A percentile compares a stretch with the other conserved stretches of the same genome.
phyloP scores from a whole-genome alignment of 2,113 vertebrate genomes.

The Beaufortia kweichowensis region DNA sequence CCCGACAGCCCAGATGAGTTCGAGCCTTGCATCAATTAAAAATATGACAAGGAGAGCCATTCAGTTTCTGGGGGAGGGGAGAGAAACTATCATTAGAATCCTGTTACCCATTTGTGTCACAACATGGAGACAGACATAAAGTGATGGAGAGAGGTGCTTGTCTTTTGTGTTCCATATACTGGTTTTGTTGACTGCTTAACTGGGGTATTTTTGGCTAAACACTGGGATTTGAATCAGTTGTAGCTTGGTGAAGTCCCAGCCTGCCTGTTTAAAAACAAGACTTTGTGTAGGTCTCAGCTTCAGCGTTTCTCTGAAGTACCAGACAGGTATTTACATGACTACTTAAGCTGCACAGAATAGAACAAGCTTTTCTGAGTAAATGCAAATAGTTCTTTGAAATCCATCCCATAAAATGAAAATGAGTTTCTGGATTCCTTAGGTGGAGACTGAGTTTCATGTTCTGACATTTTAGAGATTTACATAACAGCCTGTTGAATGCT shows the following conservation, averaged over 20 bases:
- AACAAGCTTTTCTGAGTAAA: background rate
- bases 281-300: slow-evolving; percentile 39
- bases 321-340: slow-evolving; percentile 16
- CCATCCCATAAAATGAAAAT: slow-evolving; percentile 37
- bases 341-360: slow-evolving; percentile 10
- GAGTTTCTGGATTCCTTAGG: slow-evolving; percentile 17
- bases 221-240: slow-evolving; percentile 70
- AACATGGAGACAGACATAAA: slow-evolving; percentile 83
- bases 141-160: slow-evolving; percentile 61
- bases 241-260: slow-evolving; percentile 47
- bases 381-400: slow-evolving; percentile 32
- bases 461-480: slow-evolving; percentile 15
- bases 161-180: slow-evolving; percentile 67
- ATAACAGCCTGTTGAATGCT: background rate
- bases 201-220: slow-evolving; percentile 71
- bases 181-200: slow-evolving; percentile 75
- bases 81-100: slow-evolving; percentile 79
- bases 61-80: slow-evolving; percentile 76
- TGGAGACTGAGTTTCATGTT: slow-evolving; percentile 18
- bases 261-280: slow-evolving; percentile 21
- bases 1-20: slow-evolving; percentile 92
- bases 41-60: slow-evolving; percentile 83
- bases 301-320: slow-evolving; percentile 25
- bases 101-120: slow-evolving; percentile 83
- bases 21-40: slow-evolving; percentile 91